Conservation (phyloP, 1,140 invertebrate genomes). For the Chrysopa pallens region DNA sequence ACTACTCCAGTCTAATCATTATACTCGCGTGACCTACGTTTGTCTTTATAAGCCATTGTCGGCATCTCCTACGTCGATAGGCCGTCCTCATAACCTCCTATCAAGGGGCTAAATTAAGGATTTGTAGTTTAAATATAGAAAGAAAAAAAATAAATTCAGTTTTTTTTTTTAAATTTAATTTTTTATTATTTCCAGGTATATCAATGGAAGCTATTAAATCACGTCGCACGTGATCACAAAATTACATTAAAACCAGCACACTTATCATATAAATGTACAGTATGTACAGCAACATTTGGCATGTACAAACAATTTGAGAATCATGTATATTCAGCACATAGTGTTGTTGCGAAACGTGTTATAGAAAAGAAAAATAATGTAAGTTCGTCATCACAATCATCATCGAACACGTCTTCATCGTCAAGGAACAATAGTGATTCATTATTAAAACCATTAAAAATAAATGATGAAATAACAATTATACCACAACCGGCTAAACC, state of each 20-base stretch:
- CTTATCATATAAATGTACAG: conserved; percentile 85
- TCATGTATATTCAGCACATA: conserved; percentile 84
- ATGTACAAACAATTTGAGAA: conserved; percentile 92
- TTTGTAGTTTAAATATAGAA: too few species aligned
- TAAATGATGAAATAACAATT: conserved; percentile 84
- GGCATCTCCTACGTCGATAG: too few species aligned
- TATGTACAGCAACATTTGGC: conserved; percentile 83
- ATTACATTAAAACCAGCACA: conserved; percentile 82
- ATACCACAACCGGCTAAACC: conserved; percentile 66
- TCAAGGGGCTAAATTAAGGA: too few species aligned
- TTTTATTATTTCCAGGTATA: conserved; percentile 45
- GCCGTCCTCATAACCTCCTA: too few species aligned
- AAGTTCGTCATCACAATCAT: conserved; percentile 1
- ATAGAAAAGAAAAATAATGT: conserved; percentile 50
- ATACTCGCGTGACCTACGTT: too few species aligned
- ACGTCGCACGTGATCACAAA: conserved; percentile 77
- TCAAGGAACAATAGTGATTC: conserved; percentile 39
- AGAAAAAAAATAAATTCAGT: too few species aligned
- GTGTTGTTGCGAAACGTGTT: conserved; percentile 61
- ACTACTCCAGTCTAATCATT: too few species aligned
- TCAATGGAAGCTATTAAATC: conserved; percentile 80
- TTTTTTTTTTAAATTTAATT: too few species aligned
- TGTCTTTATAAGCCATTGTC: too few species aligned
- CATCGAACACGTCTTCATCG: conserved; percentile 12
- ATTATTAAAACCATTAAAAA: conserved; percentile 67